A percentile compares a stretch with the other conserved stretches of the same genome.
Evolutionary conservation across 1,140 invertebrate species (phyloP).

Genomic region (Trichogramma pretiosum): DNA sequence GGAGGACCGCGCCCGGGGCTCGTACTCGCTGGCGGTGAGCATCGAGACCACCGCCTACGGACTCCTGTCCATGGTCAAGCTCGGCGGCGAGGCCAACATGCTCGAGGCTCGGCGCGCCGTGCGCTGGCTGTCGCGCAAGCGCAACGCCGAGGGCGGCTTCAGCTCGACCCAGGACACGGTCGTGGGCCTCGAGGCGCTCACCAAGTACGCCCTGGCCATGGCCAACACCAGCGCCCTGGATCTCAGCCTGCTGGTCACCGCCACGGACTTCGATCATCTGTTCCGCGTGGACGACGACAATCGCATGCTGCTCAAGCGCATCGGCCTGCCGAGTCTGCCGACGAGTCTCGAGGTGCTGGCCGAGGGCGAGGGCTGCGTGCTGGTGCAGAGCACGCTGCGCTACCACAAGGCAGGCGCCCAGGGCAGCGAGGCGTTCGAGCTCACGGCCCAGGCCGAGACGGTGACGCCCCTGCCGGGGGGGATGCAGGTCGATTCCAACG

Average conservation of each 20-base stretch:
- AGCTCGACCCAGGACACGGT: constrained; percentile 64
- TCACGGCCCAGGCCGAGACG: constrained; percentile 29
- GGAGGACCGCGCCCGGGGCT: constrained; percentile 39
- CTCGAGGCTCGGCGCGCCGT: constrained; percentile 49
- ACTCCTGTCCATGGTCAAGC: constrained; percentile 54
- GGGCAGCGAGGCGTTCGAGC: constrained; percentile 41
- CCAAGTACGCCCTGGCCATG: constrained; percentile 47
- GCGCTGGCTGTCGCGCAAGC: constrained; percentile 64
- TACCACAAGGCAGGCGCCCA: constrained; percentile 44
- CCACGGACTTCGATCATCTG: constrained; percentile 30
- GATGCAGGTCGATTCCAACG: no score
- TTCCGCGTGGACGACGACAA: constrained; percentile 41
- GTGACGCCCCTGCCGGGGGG: constrained; percentile 28
- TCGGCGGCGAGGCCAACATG: constrained; percentile 52
- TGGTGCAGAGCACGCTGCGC: constrained; percentile 48
- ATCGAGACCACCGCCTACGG: constrained; percentile 73
- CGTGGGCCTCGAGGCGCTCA: constrained; percentile 56
- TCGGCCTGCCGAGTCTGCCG: constrained; percentile 41
- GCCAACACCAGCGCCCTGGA: constrained; percentile 32
- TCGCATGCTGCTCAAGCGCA: constrained; percentile 38
- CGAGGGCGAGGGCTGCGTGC: constrained; percentile 52
- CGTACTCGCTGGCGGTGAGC: constrained; percentile 37
- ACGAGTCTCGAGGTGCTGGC: constrained; percentile 43
- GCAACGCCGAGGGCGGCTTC: constrained; percentile 71
- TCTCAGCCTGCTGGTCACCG: constrained; percentile 37